Evolutionary conservation across 2,113 vertebrate genomes (phyloP).

Genomic region (Erinaceus europaeus): DNA sequence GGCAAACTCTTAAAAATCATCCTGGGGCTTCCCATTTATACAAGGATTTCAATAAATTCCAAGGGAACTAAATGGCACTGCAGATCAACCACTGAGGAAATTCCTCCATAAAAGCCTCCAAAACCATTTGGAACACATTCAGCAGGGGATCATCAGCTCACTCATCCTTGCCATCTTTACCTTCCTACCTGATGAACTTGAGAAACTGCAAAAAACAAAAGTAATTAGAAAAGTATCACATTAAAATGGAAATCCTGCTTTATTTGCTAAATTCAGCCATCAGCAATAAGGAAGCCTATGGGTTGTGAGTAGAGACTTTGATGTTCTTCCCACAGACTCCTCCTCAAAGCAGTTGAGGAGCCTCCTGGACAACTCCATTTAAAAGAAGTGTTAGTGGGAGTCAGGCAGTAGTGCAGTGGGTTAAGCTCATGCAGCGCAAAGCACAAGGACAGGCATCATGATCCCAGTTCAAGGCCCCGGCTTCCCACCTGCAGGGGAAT

Average conservation of each 20-base stretch:
- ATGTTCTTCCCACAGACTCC: background rate
- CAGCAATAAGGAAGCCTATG: background rate
- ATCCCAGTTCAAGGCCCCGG: too few species aligned
- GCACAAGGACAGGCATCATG: too few species aligned
- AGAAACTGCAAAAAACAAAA: constrained; percentile 54
- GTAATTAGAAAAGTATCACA: constrained; percentile 30
- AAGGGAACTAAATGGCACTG: background rate
- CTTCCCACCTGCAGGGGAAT: too few species aligned
- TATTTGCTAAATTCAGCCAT: background rate
- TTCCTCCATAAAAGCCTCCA: background rate
- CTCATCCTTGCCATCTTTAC: background rate
- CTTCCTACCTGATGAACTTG: background rate
- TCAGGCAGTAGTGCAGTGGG: too few species aligned
- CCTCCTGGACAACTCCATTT: background rate
- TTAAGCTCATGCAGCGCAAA: too few species aligned
- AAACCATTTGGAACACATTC: background rate
- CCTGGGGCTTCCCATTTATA: background rate
- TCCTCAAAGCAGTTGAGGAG: background rate
- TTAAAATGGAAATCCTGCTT: background rate
- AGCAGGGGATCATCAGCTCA: background rate
- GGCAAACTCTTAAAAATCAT: constrained; percentile 11
- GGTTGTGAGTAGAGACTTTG: background rate
- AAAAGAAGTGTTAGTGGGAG: background rate
- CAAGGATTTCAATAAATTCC: constrained; percentile 19
- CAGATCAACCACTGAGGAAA: constrained; percentile 18